A percentile compares a stretch with the other conserved stretches of the same genome.
These are phyloP conservation scores for Xiphias gladius DNA, from an alignment of 2,113 vertebrate genomes.

Conservation along the genomic window DNA sequence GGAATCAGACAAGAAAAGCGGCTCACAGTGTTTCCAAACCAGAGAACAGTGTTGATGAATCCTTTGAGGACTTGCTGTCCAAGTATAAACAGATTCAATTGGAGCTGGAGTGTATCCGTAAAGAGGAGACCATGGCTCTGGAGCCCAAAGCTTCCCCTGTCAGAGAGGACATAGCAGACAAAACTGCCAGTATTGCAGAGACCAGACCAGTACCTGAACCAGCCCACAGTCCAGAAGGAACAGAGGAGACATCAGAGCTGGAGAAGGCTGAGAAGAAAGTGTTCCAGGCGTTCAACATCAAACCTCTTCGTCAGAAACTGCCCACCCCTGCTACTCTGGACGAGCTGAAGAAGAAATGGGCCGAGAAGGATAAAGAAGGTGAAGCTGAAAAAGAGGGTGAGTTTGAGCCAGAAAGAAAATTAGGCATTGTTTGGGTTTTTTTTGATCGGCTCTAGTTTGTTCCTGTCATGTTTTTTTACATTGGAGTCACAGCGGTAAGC, in stretches of 20 bases:
- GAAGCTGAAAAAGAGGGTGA: conserved; percentile 23
- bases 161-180: conserved; percentile 66
- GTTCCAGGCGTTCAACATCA: conserved; percentile 97
- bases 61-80: conserved; percentile 95
- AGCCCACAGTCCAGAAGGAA: conserved; percentile 70
- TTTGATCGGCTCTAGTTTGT: no score
- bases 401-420: not conserved
- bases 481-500: no score
- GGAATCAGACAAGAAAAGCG: conserved; percentile 86
- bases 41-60: conserved; percentile 90
- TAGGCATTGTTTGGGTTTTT: no score
- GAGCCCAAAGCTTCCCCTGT: conserved; percentile 83
- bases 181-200: conserved; percentile 72
- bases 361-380: not conserved
- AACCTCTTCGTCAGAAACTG: conserved; percentile 93
- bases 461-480: no score
- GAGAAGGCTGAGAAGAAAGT: conserved; percentile 87
- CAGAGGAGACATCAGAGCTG: conserved; percentile 78
- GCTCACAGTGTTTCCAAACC: conserved; percentile 83
- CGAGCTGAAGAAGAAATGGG: conserved; percentile 76
- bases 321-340: conserved; percentile 88
- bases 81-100: conserved; percentile 98
- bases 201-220: conserved; percentile 70
- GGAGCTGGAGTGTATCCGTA: conserved; percentile 95
- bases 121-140: conserved; percentile 93